Evolutionary conservation across 2,797 vertebrate species (phyloP).

Genomic region (Myiothlypis chrysogaster): DNA sequence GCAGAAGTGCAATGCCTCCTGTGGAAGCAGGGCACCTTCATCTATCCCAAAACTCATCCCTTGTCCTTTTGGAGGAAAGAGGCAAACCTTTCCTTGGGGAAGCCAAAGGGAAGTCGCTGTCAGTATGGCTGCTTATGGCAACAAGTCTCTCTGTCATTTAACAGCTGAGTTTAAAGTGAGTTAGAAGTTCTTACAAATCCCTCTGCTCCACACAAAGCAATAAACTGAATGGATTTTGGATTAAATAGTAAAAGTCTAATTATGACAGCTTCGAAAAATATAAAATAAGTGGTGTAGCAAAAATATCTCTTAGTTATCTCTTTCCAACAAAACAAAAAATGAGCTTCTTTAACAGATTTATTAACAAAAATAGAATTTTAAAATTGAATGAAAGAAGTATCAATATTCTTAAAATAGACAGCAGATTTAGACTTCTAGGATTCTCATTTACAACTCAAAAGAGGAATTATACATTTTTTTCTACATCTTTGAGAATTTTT

Average conservation of each 20-base stretch:
- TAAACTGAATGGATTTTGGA: background rate
- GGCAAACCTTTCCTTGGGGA: rapidly evolving
- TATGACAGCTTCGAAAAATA: background rate
- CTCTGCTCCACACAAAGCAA: background rate
- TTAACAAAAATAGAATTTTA: background rate
- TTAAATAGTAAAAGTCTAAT: background rate
- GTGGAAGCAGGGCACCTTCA: background rate
- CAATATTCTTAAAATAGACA: conserved; percentile 10
- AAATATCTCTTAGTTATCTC: background rate
- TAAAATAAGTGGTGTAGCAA: background rate
- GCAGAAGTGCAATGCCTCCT: background rate
- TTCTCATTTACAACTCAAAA: background rate
- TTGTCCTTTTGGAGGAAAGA: background rate
- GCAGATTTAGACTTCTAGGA: background rate
- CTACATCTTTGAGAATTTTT: background rate
- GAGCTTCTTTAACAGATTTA: background rate
- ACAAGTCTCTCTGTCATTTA: background rate
- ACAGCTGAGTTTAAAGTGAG: background rate
- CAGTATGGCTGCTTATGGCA: background rate
- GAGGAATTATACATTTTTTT: background rate
- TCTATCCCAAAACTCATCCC: background rate
- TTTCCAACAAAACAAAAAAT: background rate
- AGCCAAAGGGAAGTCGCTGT: background rate
- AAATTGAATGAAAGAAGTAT: background rate
- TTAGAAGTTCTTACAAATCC: background rate